Conservation (phyloP, 2,113 vertebrate genomes). For the Ploceus nigricollis region DNA sequence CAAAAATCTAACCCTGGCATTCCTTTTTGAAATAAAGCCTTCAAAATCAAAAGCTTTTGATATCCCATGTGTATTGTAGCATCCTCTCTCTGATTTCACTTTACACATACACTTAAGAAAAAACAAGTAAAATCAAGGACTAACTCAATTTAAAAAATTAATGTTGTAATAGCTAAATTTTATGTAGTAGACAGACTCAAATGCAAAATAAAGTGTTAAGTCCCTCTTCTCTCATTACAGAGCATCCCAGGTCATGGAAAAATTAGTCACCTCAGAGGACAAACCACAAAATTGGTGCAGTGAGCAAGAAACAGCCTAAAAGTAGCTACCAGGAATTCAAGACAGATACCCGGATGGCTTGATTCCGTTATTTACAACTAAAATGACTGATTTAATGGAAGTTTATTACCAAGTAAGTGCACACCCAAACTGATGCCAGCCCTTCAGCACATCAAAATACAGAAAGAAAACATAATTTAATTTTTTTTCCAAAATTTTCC, state of each 20-base stretch:
- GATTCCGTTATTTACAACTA: background rate
- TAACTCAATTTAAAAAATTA: background rate
- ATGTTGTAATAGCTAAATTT: background rate
- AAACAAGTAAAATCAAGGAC: background rate
- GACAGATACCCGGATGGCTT: background rate
- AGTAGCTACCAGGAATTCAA: background rate
- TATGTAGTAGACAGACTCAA: background rate
- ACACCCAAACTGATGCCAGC: background rate
- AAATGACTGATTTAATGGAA: background rate
- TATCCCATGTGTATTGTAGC: background rate
- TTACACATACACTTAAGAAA: background rate
- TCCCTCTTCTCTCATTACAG: background rate
- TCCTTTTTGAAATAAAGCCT: background rate
- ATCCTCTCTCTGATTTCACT: background rate
- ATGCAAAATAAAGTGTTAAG: background rate
- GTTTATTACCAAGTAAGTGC: background rate
- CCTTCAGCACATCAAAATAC: background rate
- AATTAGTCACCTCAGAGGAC: background rate
- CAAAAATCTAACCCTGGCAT: background rate
- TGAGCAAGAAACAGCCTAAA: background rate
- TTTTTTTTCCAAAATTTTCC: background rate
- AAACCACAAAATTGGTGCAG: background rate
- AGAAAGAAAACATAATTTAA: background rate
- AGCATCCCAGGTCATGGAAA: background rate
- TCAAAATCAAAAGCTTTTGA: background rate